Conservation (phyloP, 2,797 vertebrate genomes). For the Galaxias olidus region DNA sequence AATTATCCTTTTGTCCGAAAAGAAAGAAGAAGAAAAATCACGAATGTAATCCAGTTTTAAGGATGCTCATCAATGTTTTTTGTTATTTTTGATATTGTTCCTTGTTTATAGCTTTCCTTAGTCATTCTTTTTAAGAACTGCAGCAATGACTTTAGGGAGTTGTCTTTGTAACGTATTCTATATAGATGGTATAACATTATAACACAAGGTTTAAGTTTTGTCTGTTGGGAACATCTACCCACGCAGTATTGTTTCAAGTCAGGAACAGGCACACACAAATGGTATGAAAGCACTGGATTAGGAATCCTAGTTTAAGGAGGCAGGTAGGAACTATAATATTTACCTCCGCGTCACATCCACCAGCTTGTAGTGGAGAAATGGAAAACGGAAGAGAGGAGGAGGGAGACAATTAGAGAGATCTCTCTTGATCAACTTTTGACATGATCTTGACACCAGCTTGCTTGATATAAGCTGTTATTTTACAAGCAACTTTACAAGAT, state of each 20-base stretch:
- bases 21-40: conserved; percentile 58
- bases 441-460: background rate
- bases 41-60: conserved; percentile 80
- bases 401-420: background rate
- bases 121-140: conserved; percentile 37
- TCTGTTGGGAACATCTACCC: conserved; percentile 32
- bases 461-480: conserved; percentile 15
- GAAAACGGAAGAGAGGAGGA: conserved; percentile 9
- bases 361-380: conserved; percentile 3
- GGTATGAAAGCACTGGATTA: conserved; percentile 71
- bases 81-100: conserved; percentile 35
- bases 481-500: background rate
- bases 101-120: conserved; percentile 46
- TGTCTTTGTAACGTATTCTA: conserved; percentile 47
- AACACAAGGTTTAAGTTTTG: conserved; percentile 28
- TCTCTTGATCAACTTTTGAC: conserved; percentile 1
- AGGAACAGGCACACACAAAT: conserved; percentile 31
- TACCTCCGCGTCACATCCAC: conserved; percentile 21
- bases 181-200: conserved; percentile 42
- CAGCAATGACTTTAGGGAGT: conserved; percentile 39
- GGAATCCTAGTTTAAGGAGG: conserved; percentile 32
- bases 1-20: conserved; percentile 73
- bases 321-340: conserved; percentile 21
- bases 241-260: conserved; percentile 24
- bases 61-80: conserved; percentile 66